Conservation (phyloP, 37 sponge, comb jelly and placozoan species). For the Trichoplax adhaerens region DNA sequence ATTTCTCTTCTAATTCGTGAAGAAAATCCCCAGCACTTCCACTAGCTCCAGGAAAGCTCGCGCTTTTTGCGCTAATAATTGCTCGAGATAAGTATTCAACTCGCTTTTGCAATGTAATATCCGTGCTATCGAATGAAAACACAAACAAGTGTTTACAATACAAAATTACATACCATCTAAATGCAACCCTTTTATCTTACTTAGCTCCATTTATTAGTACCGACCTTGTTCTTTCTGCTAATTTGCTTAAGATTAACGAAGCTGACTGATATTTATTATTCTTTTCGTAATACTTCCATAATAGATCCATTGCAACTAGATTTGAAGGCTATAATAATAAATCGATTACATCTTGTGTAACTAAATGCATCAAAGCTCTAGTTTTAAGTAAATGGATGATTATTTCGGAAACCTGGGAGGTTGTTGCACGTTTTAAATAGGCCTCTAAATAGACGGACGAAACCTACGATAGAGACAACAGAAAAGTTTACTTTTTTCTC, state of each 20-base stretch:
- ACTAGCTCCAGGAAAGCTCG: constrained; percentile 18
- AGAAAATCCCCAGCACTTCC: constrained; percentile 58
- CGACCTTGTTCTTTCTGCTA: constrained; percentile 27
- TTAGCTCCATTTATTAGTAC: no score
- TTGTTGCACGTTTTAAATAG: constrained; percentile 40
- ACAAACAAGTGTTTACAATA: no score
- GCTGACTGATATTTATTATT: constrained; percentile 68
- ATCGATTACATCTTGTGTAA: neutral
- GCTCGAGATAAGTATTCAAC: constrained; percentile 89
- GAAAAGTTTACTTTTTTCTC: no score
- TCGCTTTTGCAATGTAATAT: constrained; percentile 46
- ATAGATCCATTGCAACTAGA: constrained; percentile 4
- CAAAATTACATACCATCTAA: no score
- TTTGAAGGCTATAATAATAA: neutral
- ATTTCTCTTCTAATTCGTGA: constrained; percentile 84
- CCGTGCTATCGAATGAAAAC: no score
- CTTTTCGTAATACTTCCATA: constrained; percentile 91
- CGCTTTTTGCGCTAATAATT: constrained; percentile 89
- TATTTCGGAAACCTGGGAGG: constrained; percentile 21
- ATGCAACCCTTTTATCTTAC: no score
- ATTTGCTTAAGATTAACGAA: constrained; percentile 61
- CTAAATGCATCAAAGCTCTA: neutral
- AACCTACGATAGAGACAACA: constrained; percentile 21
- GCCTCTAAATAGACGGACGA: constrained; percentile 60
- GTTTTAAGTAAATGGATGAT: neutral